A percentile compares a stretch with the other conserved stretches of the same genome.
These are phyloP conservation scores for Acleris laterana DNA, from an alignment of 2,888 invertebrate genomes.

Conservation along the genomic window DNA sequence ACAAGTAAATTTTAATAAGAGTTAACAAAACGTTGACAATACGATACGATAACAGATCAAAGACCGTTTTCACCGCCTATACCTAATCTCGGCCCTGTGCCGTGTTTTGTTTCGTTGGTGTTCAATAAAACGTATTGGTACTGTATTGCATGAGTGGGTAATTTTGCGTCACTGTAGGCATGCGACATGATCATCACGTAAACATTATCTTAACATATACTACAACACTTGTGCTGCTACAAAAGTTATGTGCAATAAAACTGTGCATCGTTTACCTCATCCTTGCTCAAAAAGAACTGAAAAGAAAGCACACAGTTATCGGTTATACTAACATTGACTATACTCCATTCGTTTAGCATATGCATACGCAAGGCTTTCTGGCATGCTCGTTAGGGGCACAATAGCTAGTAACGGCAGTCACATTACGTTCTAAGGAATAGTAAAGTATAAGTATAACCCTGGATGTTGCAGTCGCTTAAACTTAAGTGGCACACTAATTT, in stretches of 20 bases:
- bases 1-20: no score
- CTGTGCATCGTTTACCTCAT: constrained; percentile 68
- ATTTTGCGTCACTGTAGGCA: neutral
- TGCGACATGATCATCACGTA: neutral
- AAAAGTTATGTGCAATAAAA: constrained; percentile 33
- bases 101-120: no score
- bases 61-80: no score
- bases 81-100: no score
- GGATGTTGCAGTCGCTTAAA: neutral
- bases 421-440: constrained; percentile 5
- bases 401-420: constrained; percentile 6
- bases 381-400: constrained; percentile 20
- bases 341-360: constrained; percentile 28
- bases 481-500: neutral
- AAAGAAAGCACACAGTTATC: constrained; percentile 65
- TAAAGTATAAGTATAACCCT: neutral
- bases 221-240: constrained; percentile 26
- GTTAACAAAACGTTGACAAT: no score
- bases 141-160: no score
- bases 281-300: constrained; percentile 74
- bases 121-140: no score
- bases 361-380: neutral
- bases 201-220: neutral
- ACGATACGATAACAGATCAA: no score
- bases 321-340: constrained; percentile 32